Evolutionary conservation across 2,888 invertebrate genomes (phyloP), one percentile per base, ranked within the genome.

Genomic region (Lobophora halterata): DNA sequence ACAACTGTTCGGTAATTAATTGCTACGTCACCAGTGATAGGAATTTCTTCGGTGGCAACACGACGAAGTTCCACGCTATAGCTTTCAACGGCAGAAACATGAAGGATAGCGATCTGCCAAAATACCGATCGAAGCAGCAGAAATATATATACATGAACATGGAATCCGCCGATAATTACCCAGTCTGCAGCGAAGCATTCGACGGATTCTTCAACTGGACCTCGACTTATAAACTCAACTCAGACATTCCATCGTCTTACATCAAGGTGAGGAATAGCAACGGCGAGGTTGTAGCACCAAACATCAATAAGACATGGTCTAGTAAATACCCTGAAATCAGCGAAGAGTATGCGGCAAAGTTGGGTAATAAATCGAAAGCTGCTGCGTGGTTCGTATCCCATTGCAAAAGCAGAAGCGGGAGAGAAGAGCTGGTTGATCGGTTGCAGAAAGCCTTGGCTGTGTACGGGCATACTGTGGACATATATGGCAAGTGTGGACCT

Each of bases 401-500:
- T 24, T 87, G 86, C 41, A 43, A 27, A 0, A 70, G 65, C 13
- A 68, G 64, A 38, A 81, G 73, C 51, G 60, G 57, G 0, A 69
- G 86, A 30, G 34, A 55, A 6, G 47, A 58, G 0, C 63, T 73
- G 34, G 79, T 67, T 0, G 49, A 28, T 1, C 46, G 58, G 1
- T 43, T 87, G 11, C 57, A 71, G 21, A 60, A 56, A n/a, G 68
- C 65, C 0, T 50, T 85, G 7, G 28, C 33, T 1, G 18, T 19
- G 0, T 73, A 70, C 39, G 58, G 64, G 0, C 49, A 68, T 6
- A 54, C 68, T 1, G 77, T 91, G 1, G 90, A 91, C 50, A 70
- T 90, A 2, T 91, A 80, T 48, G 91, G 91, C 0, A 44, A 52
- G 0, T 91, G 91, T 64, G 90, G 90, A 0, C 48, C 54, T 0